Base-by-base conservation (phyloP, 2,888 invertebrate genomes). In the Agapostemon virescens region DNA sequence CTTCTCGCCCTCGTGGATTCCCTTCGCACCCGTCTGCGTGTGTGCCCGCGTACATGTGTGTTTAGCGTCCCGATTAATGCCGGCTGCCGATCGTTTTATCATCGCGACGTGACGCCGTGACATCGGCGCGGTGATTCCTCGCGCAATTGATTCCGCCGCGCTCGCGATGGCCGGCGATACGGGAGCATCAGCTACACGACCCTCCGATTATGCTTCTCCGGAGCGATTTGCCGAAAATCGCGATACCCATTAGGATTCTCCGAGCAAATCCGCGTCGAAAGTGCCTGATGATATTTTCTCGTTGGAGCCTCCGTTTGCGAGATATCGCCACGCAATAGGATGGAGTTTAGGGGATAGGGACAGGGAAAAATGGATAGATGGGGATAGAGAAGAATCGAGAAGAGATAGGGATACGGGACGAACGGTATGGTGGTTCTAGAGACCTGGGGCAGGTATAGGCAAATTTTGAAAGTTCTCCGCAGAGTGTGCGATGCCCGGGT, bases 1-100 rank as follows among this genome's bases (percentile, higher is more conserved):
- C 45, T 49, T 64, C 36, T 61, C 72, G 36, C 55, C 72, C 74
- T 70, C 81, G 73, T 81, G 64, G 77, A 77, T 69, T 13, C 77
- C 70, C 76, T 55, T n/a, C 49, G 49, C 1, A n/a, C 49, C 49
- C 49, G 49, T n/a, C 49, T n/a, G n/a, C n/a, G n/a, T n/a, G 26
- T 26, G 23, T 55, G 0, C 26, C 23, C 23, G 23, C 2, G 23
- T 26, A 13, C 52, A 15, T 7, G 26, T 55, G 55, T 26, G 55
- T 64, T 64, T 38, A 64, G 63, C 63, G 38, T 23, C 7, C n/a
- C 63, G n/a, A 64, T 63, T 55, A 52, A 55, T 36, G 38, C 33
- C 11, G 7, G 52, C 26, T 40, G 36, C 38, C 63, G 63, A 64
- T 64, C 36, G 38, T 64, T 64, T 66, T 66, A 66, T 66, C 38